Conservation (phyloP, 2,888 invertebrate species). For the Cremastobaeus sp. region DNA sequence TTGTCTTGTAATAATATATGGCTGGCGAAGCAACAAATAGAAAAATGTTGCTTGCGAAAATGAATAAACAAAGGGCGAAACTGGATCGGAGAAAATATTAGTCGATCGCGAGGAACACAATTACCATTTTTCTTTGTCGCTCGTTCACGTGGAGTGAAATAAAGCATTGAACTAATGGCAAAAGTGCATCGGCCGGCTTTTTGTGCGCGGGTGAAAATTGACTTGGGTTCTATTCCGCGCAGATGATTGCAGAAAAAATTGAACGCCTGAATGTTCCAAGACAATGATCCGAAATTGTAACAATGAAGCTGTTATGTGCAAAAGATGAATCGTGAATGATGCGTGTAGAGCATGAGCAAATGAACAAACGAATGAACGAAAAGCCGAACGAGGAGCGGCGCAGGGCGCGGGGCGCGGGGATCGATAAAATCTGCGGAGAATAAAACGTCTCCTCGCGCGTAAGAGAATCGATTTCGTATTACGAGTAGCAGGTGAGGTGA, state of each 20-base stretch:
- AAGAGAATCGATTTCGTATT: constrained; percentile 62
- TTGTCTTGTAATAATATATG: too few species aligned
- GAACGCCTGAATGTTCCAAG: constrained; percentile 12
- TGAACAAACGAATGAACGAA: constrained; percentile 32
- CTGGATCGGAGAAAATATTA: too few species aligned
- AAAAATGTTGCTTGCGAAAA: too few species aligned
- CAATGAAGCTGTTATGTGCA: constrained; percentile 39
- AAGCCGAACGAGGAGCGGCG: constrained; percentile 28
- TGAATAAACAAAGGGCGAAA: too few species aligned
- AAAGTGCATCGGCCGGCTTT: constrained; percentile 7
- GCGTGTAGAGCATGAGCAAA: constrained; percentile 39
- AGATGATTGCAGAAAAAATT: constrained; percentile 40
- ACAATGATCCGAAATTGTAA: constrained; percentile 41
- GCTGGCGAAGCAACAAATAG: too few species aligned
- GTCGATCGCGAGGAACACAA: too few species aligned
- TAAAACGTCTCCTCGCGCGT: constrained; percentile 61
- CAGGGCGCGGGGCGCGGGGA: constrained; percentile 19
- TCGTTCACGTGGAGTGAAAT: too few species aligned
- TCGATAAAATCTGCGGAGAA: constrained; percentile 62
- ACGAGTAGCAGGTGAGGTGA: constrained; percentile 51
- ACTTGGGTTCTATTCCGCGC: constrained; percentile 14
- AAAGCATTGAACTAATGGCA: constrained; percentile 8
- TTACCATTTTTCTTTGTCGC: too few species aligned
- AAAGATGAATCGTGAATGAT: constrained; percentile 39
- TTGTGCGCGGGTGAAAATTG: constrained; percentile 21